A percentile compares a stretch with the other conserved stretches of the same genome.
phyloP scores from a whole-genome alignment of 1,140 invertebrate species.

The Saccostrea glomerata region DNA sequence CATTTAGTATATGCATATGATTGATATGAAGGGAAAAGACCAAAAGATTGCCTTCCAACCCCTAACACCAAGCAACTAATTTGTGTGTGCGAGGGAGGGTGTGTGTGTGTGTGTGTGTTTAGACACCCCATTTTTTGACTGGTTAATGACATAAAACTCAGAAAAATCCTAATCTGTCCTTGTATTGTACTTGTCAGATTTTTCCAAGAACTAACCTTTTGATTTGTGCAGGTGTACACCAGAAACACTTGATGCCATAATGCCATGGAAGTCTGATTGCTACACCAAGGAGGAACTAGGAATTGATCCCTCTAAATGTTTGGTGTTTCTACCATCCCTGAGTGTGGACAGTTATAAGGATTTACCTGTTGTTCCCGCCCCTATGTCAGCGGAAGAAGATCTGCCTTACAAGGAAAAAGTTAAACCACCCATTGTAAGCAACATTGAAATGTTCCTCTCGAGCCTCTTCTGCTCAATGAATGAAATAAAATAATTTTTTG shows the following conservation, averaged over 20 bases:
- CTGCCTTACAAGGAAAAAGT: slow-evolving; percentile 58
- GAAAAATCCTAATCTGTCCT: too few relatives aligned
- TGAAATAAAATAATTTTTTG: not conserved
- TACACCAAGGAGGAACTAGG: slow-evolving; percentile 57
- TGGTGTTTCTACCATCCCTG: slow-evolving; percentile 63
- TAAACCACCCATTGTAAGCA: not conserved
- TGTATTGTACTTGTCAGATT: too few relatives aligned
- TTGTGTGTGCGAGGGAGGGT: too few relatives aligned
- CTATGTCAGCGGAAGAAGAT: slow-evolving; percentile 57
- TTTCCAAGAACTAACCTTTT: too few relatives aligned
- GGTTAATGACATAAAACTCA: too few relatives aligned
- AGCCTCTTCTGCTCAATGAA: too few relatives aligned
- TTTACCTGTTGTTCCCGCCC: slow-evolving; percentile 61
- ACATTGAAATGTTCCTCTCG: not conserved
- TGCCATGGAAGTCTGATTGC: slow-evolving; percentile 61
- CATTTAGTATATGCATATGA: too few relatives aligned
- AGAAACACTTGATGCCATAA: slow-evolving; percentile 59
- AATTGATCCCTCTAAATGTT: slow-evolving; percentile 58
- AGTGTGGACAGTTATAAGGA: slow-evolving; percentile 46
- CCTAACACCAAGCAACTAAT: too few relatives aligned
- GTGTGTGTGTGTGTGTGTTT: too few relatives aligned
- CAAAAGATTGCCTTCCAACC: too few relatives aligned
- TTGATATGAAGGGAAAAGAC: too few relatives aligned
- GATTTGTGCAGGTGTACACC: slow-evolving; percentile 54
- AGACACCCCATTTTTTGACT: too few relatives aligned